Evolutionary conservation across 2,797 vertebrate genomes (phyloP), one percentile per base, ranked within the genome.

Genomic region (Microchirus variegatus): DNA sequence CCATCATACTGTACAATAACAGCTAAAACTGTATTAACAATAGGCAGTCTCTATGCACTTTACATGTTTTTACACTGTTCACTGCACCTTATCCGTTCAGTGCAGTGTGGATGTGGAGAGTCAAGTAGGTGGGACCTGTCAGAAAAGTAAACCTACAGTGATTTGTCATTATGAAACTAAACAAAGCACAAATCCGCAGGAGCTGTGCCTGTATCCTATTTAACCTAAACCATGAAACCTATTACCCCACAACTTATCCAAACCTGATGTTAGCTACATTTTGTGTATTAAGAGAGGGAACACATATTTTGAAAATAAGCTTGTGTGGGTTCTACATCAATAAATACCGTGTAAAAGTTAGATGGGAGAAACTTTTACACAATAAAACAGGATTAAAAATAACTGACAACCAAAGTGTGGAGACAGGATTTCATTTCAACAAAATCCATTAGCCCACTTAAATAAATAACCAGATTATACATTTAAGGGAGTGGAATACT

Each of bases 91-190:
- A n/a, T n/a, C n/a, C n/a, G n/a, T n/a, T n/a, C n/a, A 73, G 47
- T 66, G 53, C 60, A 60, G 53, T 14, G 16, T 50, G 58, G 35
- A 58, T 61, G 37, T 61, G 35, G 36, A 35, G 61, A 75, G 62
- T 87, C 76, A 84, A 86, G 70, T 66, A 71, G 58, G 60, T 19
- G 36, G 64, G 49, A 73, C 70, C 11, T 19, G 41, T 55, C 16
- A 45, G 49, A 51, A 42, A 64, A 51, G 59, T 42, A 18, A 8
- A 36, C 6, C n/a, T 35, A 66, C 46, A 52, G 36, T 26, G 55
- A 63, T 26, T 40, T 10, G 47, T 26, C 53, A 63, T 65, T 40
- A 45, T n/a, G 22, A 13, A 19, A 15, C 18, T 38, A 16, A 51
- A 47, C 3, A 37, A 50, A 18, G 19, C 11, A 65, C 9, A 2